A percentile compares a stretch with the other conserved stretches of the same genome.
Evolutionary conservation across 2,113 vertebrate species (phyloP).

Genomic region (Charadrius vociferus): DNA sequence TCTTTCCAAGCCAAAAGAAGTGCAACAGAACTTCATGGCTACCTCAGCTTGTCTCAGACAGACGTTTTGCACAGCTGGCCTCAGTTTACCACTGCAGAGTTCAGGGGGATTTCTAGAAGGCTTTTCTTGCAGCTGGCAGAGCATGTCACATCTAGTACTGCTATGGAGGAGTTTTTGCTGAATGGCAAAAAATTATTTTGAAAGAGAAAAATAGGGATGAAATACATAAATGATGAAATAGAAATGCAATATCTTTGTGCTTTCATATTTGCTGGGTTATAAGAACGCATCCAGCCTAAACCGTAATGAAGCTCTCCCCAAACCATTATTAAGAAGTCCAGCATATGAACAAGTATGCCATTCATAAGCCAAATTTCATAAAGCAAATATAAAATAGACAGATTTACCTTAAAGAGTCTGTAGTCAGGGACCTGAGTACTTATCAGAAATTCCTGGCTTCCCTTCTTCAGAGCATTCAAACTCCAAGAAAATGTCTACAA

Average conservation of each 20-base stretch:
- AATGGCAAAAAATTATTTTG: background rate
- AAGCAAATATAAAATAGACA: background rate
- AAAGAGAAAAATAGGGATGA: background rate
- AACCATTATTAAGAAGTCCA: background rate
- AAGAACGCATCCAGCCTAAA: background rate
- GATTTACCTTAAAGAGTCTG: background rate
- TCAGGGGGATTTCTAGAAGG: background rate
- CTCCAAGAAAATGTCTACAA: background rate
- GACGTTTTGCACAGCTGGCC: background rate
- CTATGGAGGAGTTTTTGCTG: background rate
- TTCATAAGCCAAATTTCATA: background rate
- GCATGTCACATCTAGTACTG: background rate
- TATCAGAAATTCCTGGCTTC: background rate
- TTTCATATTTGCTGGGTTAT: background rate
- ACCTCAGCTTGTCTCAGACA: background rate
- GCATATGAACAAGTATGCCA: background rate
- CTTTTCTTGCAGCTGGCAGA: background rate
- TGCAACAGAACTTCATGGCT: background rate
- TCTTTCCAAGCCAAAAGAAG: background rate
- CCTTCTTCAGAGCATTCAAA: background rate
- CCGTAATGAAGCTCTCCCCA: background rate
- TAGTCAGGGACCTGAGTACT: background rate
- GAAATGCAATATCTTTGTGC: background rate
- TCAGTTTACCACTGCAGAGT: background rate
- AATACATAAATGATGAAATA: background rate